Percentiles rank a stretch among this genome's conserved stretches.
These are phyloP conservation scores for Sylvilagus floridanus DNA, from an alignment of 2,797 vertebrate genomes.

Conservation along the genomic window DNA sequence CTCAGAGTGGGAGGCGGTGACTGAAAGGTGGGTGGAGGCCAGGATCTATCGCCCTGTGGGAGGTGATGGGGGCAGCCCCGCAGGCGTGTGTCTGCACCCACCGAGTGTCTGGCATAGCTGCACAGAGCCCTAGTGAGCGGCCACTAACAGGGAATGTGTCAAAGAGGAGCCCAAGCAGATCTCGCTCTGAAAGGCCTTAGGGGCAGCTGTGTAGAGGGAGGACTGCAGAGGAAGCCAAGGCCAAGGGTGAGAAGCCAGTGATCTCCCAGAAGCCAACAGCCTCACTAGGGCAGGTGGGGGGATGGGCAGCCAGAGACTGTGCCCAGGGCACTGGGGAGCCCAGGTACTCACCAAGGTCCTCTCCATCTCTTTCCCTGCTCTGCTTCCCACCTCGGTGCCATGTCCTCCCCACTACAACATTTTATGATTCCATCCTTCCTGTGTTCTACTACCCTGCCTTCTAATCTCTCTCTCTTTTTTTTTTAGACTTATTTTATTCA, in stretches of 20 bases:
- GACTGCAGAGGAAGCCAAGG: background rate
- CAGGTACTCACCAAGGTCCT: fast-evolving
- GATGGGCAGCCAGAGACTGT: background rate
- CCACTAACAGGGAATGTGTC: too few relatives aligned
- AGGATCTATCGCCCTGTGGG: background rate
- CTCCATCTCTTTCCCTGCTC: background rate
- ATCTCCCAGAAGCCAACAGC: too few relatives aligned
- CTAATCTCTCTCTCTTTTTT: background rate
- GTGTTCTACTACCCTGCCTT: background rate
- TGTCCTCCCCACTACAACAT: background rate
- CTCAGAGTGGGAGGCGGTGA: background rate
- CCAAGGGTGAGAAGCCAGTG: background rate
- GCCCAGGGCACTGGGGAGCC: too few relatives aligned
- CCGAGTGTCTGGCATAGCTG: background rate
- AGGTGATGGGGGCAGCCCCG: background rate
- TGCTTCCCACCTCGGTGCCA: background rate
- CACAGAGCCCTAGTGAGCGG: background rate
- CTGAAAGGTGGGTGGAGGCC: background rate
- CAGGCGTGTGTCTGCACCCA: background rate
- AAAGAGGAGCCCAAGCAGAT: background rate
- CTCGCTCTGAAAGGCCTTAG: background rate
- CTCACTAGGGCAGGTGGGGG: background rate
- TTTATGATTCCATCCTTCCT: background rate
- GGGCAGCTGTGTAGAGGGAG: background rate
- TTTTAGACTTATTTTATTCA: background rate